phyloP scores from a whole-genome alignment of 1,140 invertebrate genomes.

The Drosophila miranda region DNA sequence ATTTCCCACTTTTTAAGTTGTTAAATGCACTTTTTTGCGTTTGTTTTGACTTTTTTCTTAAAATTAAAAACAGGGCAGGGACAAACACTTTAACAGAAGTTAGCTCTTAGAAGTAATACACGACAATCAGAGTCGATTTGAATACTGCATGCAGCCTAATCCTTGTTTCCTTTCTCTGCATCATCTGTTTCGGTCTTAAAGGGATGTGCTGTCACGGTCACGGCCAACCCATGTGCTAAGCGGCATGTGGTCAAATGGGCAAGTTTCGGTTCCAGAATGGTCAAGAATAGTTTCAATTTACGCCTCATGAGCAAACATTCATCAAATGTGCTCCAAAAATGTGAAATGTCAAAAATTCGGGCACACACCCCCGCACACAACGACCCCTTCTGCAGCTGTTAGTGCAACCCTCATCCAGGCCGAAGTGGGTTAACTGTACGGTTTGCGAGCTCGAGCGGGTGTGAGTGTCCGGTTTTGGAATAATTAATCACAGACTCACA shows the following conservation, averaged over 20 bases:
- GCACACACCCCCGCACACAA: slow-evolving; percentile 2
- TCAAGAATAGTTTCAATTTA: slow-evolving; percentile 78
- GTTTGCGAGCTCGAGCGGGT: slow-evolving; percentile 39
- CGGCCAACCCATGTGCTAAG: slow-evolving; percentile 65
- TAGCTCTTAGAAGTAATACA: neutral
- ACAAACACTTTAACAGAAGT: neutral
- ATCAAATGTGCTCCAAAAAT: slow-evolving; percentile 62
- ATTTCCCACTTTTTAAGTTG: slow-evolving; percentile 65
- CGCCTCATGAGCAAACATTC: slow-evolving; percentile 76
- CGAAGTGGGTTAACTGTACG: slow-evolving; percentile 77
- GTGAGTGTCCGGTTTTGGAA: slow-evolving; percentile 76
- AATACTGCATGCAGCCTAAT: slow-evolving; percentile 13
- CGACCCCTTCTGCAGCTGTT: slow-evolving; percentile 50
- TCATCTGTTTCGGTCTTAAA: slow-evolving; percentile 7
- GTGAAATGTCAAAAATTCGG: slow-evolving; percentile 70
- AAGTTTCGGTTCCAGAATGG: slow-evolving; percentile 40
- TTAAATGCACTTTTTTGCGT: slow-evolving; percentile 44
- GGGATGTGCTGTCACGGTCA: slow-evolving; percentile 19
- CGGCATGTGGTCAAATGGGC: slow-evolving; percentile 71
- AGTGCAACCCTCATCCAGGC: slow-evolving; percentile 71
- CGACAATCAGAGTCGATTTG: neutral
- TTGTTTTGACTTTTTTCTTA: slow-evolving; percentile 3
- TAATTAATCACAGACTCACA: slow-evolving; percentile 80
- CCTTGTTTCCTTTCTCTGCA: too few species aligned
- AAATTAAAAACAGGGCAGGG: neutral